Base-by-base conservation (phyloP, 2,113 vertebrate species). In the Trogon surrucura region DNA sequence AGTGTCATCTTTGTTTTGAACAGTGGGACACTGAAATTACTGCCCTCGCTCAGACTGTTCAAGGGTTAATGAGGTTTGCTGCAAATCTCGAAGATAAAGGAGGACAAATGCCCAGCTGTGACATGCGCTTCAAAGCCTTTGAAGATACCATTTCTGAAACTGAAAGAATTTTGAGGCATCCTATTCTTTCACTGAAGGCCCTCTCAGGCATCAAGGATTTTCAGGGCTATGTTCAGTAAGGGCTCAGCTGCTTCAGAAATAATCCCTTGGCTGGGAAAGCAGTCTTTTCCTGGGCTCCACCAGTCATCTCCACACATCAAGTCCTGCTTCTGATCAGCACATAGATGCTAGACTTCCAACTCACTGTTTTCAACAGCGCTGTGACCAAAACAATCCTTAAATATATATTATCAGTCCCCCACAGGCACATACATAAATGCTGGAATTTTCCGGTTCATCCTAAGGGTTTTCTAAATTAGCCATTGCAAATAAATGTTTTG, bases 1-100 rank as follows among this genome's bases (percentile, higher is more conserved):
- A 26, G 19, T 99, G 99, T 78, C 99, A 99, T 51, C 64, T 96
- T 45, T 99, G 99, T 97, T 98, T 97, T 70, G 58, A 95, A 70
- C 96, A 97, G 20, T 99, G 98, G 98, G 95, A 97, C 11, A 27
- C 90, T 34, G 89, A 96, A 16, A 85, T 98, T 74, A 93, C 94
- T 14, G 94, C 97, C 21, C 94, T 99, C 11, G 81, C 97, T 62
- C 86, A 67, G 50, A 97, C 96, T 2, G 89, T 94, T 17, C 95
- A 98, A 93, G 97, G 81, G 67, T 97, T 99, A 75, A 97, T 98
- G 92, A 97, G 89, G 44, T 97, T 97, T 94, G 94, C 96, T 65
- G 95, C 87, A 88, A 96, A 79, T 47, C 81, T 93, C 10, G 83
- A 94, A 88, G 96, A 97, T 66, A 96, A 93, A 96, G 97, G 93